Evolutionary conservation across 1,140 invertebrate species (phyloP), one percentile per base, ranked within the genome.

Genomic region (Drosophila kohkoa): DNA sequence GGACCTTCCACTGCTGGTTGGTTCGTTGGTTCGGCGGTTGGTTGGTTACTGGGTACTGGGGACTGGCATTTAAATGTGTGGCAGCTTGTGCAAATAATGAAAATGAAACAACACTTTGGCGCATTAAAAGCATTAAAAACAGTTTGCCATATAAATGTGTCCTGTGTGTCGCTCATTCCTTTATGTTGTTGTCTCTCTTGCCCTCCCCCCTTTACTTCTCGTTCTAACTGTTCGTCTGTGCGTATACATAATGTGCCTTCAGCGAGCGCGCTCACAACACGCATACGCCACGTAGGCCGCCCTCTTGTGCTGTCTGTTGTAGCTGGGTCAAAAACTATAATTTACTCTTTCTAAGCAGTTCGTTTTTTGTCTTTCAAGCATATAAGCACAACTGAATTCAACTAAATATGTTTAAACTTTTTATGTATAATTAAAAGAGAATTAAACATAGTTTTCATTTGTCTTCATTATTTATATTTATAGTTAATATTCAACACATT

Each of bases 111-210:
- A 89, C 85, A 89, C 85, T 89, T 89, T 89, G 86, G 81, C 81
- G 86, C 81, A 89, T 89, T 89, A 89, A 89, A 89, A 89, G 85
- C 85, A 89, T 89, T 89, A 89, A 89, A 88, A 89, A 89, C 85
- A 86, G 86, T 89, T 89, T 89, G 75, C 85, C 81, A 85, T 89
- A 89, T 76, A 89, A 85, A 82, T 88, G 82, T 82, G 77, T 77
- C 48, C 64, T 41, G 35, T 35, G 46, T 48, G 16, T 57, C 30
- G 35, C 52, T 38, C 52, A 15, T 10, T 55, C 6, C n/a, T 16
- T 13, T 25, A 7, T 0, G 45, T 15, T 30, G 28, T 15, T 30
- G 25, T 13, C 15, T 35, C 28, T 32, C 5, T 46, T 25, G n/a
- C 15, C 0, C 41, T 28, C 1, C 41, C 10, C 4, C 1, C 15